Evolutionary conservation across 2,888 invertebrate genomes (phyloP), one percentile per base, ranked within the genome.

Genomic region (Epsilonema sp.): DNA sequence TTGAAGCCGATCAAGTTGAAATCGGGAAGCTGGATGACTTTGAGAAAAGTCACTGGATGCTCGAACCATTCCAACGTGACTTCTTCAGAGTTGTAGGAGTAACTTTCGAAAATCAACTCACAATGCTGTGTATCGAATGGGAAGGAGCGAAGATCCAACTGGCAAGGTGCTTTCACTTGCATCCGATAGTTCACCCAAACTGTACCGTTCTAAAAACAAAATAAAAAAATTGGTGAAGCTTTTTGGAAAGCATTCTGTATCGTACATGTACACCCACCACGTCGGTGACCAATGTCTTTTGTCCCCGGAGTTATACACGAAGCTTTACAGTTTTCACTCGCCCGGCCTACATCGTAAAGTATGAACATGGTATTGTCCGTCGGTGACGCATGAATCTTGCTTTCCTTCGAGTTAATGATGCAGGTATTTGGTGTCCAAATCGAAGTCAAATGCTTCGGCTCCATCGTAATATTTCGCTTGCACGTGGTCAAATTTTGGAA

Each of bases 371-470:
- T 58, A 50, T 63, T 63, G 46, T 58, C 58, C 11, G 61, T 58
- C n/a, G 63, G 63, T 16, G 61, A 62, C 5, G 55, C 48, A 49
- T 63, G 63, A 8, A 62, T 57, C 24, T 53, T 54, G 21, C 61
- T 56, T 39, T 53, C 48, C 45, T 63, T 63, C 21, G 62, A 62
- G 51, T 63, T 63, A 39, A 63, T 59, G 31, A 63, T 47, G 48
- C 62, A 63, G 11, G 59, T 62, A 45, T 63, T 63, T 1, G 63
- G 63, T 13, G 60, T 58, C 63, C 63, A 63, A 44, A 63, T 59
- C n/a, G 56, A 51, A 19, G 55, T 49, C 36, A 62, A 47, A 37
- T 53, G 51, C 19, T 53, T 48, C 1, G 60, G 49, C 50, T 63
- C 63, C 60, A 62, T 59, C 16, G 62, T 61, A 42, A 62, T 62